Percentiles rank a stretch among this genome's conserved stretches.
Conservation (phyloP, 2,797 vertebrate species). For the Hypotaenidia okinawae region DNA sequence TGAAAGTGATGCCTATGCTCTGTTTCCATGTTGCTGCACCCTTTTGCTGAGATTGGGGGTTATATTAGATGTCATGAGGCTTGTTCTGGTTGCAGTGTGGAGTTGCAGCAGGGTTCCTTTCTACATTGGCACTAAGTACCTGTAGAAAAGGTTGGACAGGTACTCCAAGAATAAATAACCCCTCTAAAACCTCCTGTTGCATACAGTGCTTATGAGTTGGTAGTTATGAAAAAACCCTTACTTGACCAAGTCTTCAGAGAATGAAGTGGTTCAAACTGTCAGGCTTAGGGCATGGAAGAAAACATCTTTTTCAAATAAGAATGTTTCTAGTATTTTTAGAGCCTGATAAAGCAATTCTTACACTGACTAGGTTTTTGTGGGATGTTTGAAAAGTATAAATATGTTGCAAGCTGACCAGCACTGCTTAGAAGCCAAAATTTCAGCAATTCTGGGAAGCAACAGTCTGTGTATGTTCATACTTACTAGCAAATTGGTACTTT, state of each 20-base stretch:
- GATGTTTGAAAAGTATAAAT: background rate
- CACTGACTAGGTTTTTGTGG: background rate
- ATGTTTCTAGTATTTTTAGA: background rate
- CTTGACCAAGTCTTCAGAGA: background rate
- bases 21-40: background rate
- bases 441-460: conserved; percentile 12
- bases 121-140: background rate
- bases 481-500: background rate
- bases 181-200: accelerated
- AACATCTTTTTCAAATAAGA: background rate
- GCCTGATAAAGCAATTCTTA: background rate
- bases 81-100: background rate
- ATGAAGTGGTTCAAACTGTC: background rate
- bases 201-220: background rate
- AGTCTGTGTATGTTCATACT: background rate
- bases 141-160: background rate
- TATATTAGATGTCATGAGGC: background rate
- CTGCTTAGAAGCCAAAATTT: background rate
- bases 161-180: background rate
- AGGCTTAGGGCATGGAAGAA: background rate
- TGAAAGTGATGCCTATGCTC: background rate
- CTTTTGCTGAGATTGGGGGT: background rate
- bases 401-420: background rate
- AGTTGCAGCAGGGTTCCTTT: background rate
- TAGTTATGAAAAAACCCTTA: background rate